These are phyloP conservation scores for Gonioctena quinquepunctata DNA, from an alignment of 1,140 invertebrate species.

Conservation along the genomic window DNA sequence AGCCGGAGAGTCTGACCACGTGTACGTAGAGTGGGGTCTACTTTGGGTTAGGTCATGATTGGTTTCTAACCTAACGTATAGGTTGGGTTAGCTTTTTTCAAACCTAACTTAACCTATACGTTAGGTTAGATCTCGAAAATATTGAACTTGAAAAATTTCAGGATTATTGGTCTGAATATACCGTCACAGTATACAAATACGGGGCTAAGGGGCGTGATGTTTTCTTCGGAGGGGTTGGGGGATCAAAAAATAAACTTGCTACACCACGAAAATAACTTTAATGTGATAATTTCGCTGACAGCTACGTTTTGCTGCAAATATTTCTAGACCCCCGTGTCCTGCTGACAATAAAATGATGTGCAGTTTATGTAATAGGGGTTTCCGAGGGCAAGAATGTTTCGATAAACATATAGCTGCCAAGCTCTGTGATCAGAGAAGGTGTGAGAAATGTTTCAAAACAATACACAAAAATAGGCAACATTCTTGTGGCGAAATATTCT, in stretches of 20 bases:
- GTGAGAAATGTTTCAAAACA: constrained; percentile 1
- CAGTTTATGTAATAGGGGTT: constrained; percentile 7
- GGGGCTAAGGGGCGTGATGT: neutral
- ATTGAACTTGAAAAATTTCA: constrained; percentile 2
- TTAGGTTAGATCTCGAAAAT: no score
- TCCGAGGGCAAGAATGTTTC: constrained; percentile 15
- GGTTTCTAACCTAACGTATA: no score
- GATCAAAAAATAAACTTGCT: neutral
- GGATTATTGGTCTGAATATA: constrained; percentile 11
- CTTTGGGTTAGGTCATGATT: no score
- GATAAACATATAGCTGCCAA: neutral
- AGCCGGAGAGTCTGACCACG: no score
- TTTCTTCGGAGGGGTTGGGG: neutral
- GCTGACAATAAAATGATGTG: neutral
- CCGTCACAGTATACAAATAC: constrained; percentile 15
- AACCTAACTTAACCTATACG: no score
- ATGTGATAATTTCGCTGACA: neutral
- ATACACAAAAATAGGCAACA: neutral
- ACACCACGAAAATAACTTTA: neutral
- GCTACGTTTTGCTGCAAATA: constrained; percentile 6
- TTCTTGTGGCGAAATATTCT: constrained; percentile 5
- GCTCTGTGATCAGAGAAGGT: neutral
- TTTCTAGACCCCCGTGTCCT: neutral
- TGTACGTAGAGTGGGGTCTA: no score
- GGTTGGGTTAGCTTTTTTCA: no score